Evolutionary conservation across 2,797 vertebrate genomes (phyloP), one percentile per base, ranked within the genome.

Genomic region (Poecilia picta): DNA sequence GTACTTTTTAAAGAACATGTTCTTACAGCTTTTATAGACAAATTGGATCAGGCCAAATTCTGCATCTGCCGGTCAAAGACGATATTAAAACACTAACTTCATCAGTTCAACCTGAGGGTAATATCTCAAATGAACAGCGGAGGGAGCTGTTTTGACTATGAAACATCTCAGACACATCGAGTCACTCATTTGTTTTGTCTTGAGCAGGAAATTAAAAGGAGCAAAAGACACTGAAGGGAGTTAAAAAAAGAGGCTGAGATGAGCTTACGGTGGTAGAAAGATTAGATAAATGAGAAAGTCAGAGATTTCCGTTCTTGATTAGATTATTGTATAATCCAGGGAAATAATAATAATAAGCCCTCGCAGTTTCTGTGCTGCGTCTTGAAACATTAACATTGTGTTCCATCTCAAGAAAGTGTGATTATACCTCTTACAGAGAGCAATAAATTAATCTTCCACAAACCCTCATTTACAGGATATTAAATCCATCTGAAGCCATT

Each of bases 121-220:
- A 28, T 86, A 39, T 73, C 39, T 3, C 5, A 43, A 76, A 73
- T 41, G 43, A 82, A 25, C 94, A 93, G 88, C 82, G 92, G 93
- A 79, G 88, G 91, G 91, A 75, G 87, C 75, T 74, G 46, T 31
- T 66, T 66, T 51, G 79, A 83, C 68, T 5, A 31, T 10, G 20
- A 82, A 79, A 68, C n/a, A 62, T 47, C 41, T 68, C 25, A 1
- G 25, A 46, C 0, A 16, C 51, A 46, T 39, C 12, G n/a, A 4
- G 73, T 16, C 28, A 16, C 51, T 64, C 25, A 80, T 46, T 75
- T 31, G 7, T 51, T 55, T 23, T 66, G 3, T 59, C 28, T 41
- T 79, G 23, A 78, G 15, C 6, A 28, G 33, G 3, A n/a, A 20
- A 2, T 84, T 77, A 75, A 75, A 75, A 62, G 53, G 70, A 18